These are phyloP conservation scores for Polydrusus pterygomalis DNA, from an alignment of 2,888 invertebrate genomes.

Conservation along the genomic window DNA sequence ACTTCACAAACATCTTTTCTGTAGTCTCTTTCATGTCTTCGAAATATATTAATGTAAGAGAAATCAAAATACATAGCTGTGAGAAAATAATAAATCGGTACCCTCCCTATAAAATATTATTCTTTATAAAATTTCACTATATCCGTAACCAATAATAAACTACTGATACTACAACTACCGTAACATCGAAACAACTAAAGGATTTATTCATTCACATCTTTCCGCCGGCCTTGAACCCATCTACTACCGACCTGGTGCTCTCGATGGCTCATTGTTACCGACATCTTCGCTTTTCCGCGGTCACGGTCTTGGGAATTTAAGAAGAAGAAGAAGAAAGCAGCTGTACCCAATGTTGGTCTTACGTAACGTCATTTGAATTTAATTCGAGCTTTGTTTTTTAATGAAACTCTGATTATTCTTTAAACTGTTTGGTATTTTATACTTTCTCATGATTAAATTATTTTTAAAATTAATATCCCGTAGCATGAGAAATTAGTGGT, in stretches of 20 bases:
- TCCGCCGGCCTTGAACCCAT: constrained; percentile 41
- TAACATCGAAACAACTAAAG: constrained; percentile 10
- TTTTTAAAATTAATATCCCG: neutral
- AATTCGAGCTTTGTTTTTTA: constrained; percentile 23
- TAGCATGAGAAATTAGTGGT: neutral
- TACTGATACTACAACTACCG: constrained; percentile 4
- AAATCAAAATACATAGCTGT: too few relatives aligned
- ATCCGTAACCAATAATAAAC: too few relatives aligned
- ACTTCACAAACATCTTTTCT: too few relatives aligned
- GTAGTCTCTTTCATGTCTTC: too few relatives aligned
- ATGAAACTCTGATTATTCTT: constrained; percentile 10
- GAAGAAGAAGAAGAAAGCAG: constrained; percentile 31
- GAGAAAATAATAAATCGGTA: too few relatives aligned
- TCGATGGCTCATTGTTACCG: constrained; percentile 47
- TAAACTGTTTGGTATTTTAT: constrained; percentile 8
- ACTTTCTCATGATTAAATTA: constrained; percentile 24
- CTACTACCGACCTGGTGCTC: constrained; percentile 38
- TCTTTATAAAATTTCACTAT: too few relatives aligned
- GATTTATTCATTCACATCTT: constrained; percentile 30
- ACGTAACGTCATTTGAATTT: constrained; percentile 31
- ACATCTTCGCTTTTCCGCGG: constrained; percentile 43
- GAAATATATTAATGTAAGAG: too few relatives aligned
- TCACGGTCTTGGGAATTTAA: constrained; percentile 51
- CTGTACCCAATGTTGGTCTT: constrained; percentile 10
- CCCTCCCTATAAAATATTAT: too few relatives aligned